These are phyloP conservation scores for Zelleria hepariella DNA, from an alignment of 2,888 invertebrate genomes.

Conservation along the genomic window DNA sequence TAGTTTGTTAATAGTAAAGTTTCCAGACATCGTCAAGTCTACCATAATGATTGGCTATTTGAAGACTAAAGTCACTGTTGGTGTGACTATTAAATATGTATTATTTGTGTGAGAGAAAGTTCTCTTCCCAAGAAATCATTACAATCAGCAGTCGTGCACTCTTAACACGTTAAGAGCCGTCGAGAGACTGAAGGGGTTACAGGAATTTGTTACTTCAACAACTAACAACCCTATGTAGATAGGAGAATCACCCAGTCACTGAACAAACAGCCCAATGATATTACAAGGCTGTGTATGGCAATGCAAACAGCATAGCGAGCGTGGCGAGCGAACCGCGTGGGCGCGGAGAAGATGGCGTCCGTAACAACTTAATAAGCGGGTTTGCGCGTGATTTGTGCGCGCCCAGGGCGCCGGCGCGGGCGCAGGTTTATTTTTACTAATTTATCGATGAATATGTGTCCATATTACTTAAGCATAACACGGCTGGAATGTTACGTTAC, in stretches of 20 bases:
- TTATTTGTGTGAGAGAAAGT: too few species aligned
- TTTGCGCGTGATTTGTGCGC: slow-evolving; percentile 63
- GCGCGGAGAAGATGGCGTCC: slow-evolving; percentile 49
- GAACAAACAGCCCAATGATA: background rate
- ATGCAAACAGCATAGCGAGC: slow-evolving; percentile 45
- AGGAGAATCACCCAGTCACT: background rate
- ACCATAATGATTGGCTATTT: too few species aligned
- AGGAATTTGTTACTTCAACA: background rate
- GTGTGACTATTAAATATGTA: too few species aligned
- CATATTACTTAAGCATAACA: slow-evolving; percentile 36
- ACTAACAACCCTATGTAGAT: background rate
- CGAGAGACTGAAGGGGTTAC: background rate
- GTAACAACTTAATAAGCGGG: slow-evolving; percentile 69
- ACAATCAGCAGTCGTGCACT: too few species aligned
- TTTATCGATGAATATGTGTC: slow-evolving; percentile 64
- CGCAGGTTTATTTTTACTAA: slow-evolving; percentile 58
- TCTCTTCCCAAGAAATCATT: too few species aligned
- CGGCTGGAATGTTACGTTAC: background rate
- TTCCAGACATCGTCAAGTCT: too few species aligned
- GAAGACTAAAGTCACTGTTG: too few species aligned
- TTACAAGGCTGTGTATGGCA: slow-evolving; percentile 21
- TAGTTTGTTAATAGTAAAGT: too few species aligned
- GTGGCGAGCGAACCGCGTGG: slow-evolving; percentile 49
- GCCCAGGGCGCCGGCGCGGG: slow-evolving; percentile 66
- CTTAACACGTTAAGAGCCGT: background rate